Percentiles rank a stretch among this genome's conserved stretches.
phyloP scores from a whole-genome alignment of 2,888 invertebrate genomes.

The Fragum fragum region DNA sequence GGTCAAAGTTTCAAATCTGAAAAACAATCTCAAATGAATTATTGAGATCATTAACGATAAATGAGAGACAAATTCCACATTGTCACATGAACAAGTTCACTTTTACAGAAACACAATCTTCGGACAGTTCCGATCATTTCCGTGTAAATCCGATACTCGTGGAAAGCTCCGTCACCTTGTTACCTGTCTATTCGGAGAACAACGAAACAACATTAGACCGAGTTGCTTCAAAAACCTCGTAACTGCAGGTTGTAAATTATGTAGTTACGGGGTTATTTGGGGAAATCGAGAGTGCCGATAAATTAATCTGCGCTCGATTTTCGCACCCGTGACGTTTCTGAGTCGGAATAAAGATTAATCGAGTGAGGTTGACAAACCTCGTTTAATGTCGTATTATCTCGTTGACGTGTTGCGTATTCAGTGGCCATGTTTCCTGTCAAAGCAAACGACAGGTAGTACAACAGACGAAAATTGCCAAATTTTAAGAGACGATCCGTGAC shows the following conservation, averaged over 20 bases:
- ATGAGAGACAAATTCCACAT: constrained; percentile 14
- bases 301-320: constrained; percentile 57
- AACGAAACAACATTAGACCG: background rate
- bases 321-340: constrained; percentile 40
- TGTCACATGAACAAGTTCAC: constrained; percentile 14
- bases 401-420: constrained; percentile 52
- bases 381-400: constrained; percentile 52
- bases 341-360: constrained; percentile 59
- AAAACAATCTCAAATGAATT: constrained; percentile 11
- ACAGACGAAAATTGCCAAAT: constrained; percentile 29
- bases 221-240: background rate
- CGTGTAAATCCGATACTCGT: constrained; percentile 62
- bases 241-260: background rate
- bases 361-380: constrained; percentile 48
- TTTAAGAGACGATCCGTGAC: constrained; percentile 11
- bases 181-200: constrained; percentile 26
- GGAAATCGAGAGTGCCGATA: constrained; percentile 33
- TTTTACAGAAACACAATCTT: constrained; percentile 12
- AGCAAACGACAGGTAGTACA: constrained; percentile 36
- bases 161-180: constrained; percentile 51
- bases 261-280: background rate
- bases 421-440: constrained; percentile 41
- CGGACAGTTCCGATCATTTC: constrained; percentile 31
- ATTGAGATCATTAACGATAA: constrained; percentile 23
- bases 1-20: background rate